Conservation (phyloP, 2,888 invertebrate genomes). For the Scrobipalpa atriplicella region DNA sequence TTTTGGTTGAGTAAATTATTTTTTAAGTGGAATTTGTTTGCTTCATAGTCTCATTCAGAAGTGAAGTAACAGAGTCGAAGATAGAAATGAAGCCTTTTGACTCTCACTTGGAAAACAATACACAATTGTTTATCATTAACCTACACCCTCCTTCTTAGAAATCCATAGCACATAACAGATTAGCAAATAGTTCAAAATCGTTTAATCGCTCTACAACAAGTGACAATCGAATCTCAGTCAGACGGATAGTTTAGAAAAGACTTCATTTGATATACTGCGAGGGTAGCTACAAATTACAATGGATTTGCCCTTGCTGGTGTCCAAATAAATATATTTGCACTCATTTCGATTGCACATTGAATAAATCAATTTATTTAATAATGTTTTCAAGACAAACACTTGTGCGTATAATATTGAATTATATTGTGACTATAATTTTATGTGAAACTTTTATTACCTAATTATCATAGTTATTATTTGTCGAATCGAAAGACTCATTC, state of each 20-base stretch:
- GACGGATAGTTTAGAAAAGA: constrained; percentile 74
- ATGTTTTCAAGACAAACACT: constrained; percentile 21
- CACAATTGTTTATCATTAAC: no score
- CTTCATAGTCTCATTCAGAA: no score
- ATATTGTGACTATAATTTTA: no score
- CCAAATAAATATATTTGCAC: constrained; percentile 60
- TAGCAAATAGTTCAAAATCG: not conserved
- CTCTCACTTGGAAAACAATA: no score
- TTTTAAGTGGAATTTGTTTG: no score
- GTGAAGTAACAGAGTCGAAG: no score
- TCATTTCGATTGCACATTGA: constrained; percentile 55
- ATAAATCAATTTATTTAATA: constrained; percentile 56
- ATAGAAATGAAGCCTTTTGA: no score
- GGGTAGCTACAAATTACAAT: constrained; percentile 65
- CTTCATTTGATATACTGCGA: constrained; percentile 75
- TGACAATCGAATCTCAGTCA: constrained; percentile 70
- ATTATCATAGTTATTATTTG: no score
- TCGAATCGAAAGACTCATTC: no score
- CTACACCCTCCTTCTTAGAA: not conserved
- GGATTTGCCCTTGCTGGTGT: constrained; percentile 38
- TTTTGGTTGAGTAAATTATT: no score
- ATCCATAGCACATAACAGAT: not conserved
- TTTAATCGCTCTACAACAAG: constrained; percentile 46
- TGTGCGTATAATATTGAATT: constrained; percentile 10
- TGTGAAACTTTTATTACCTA: no score